These are phyloP conservation scores for Uria lomvia DNA, from an alignment of 2,113 vertebrate genomes.

Conservation along the genomic window DNA sequence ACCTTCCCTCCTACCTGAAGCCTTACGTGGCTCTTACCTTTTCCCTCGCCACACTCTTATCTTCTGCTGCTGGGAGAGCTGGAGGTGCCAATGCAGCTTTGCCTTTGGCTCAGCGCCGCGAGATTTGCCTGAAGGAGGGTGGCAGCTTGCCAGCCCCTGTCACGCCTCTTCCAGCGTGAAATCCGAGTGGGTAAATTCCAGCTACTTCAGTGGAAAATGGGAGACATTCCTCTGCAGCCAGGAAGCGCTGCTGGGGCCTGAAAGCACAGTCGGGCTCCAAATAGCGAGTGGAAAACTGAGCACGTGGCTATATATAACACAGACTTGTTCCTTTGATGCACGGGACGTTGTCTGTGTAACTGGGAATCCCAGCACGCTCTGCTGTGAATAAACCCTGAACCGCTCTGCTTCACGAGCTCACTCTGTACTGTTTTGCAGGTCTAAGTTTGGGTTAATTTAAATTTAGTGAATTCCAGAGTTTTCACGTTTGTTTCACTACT, in stretches of 20 bases:
- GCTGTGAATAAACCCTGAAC: not conserved
- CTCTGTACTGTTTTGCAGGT: not conserved
- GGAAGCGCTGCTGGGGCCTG: not conserved
- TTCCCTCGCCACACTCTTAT: not conserved
- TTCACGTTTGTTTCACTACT: not conserved
- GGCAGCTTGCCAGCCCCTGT: not conserved
- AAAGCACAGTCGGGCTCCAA: not conserved
- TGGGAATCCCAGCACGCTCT: not conserved
- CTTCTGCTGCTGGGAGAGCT: not conserved
- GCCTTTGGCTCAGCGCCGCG: not conserved
- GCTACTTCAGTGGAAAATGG: not conserved
- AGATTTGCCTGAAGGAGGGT: not conserved
- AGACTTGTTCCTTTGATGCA: rapidly evolving
- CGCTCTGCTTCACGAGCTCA: not conserved
- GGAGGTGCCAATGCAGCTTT: not conserved
- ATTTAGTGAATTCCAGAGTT: not conserved
- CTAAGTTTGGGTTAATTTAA: not conserved
- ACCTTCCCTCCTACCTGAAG: not conserved
- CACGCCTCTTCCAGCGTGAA: not conserved
- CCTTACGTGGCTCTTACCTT: not conserved
- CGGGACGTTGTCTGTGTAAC: not conserved
- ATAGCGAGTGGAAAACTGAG: not conserved
- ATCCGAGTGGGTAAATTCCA: not conserved
- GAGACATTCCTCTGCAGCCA: not conserved
- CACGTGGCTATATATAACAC: rapidly evolving